Evolutionary conservation across 2,113 vertebrate species (phyloP).

Genomic region (Gila orcuttii): DNA sequence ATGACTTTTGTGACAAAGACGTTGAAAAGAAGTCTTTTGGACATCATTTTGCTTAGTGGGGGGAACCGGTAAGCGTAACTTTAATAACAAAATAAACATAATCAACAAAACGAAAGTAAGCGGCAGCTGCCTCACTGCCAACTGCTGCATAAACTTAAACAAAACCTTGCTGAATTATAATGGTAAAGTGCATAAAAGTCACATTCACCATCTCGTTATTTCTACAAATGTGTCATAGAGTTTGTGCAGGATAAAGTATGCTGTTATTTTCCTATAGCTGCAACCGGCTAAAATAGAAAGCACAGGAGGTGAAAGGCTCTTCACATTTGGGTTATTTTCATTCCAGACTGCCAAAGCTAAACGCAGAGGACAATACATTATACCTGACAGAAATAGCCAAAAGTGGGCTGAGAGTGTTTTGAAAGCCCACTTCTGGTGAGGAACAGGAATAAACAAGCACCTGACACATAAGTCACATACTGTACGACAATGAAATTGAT

Average conservation of each 20-base stretch:
- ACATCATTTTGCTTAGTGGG: no score
- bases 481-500: neutral
- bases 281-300: neutral
- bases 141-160: neutral
- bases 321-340: slow-evolving; percentile 41
- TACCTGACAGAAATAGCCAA: slow-evolving; percentile 38
- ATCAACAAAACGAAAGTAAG: no score
- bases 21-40: no score
- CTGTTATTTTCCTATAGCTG: slow-evolving; percentile 34
- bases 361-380: slow-evolving; percentile 25
- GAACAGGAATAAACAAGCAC: neutral
- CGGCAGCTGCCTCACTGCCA: no score
- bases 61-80: no score
- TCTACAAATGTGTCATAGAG: neutral
- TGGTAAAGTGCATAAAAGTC: neutral
- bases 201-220: neutral
- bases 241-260: slow-evolving; percentile 4
- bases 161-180: neutral
- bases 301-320: slow-evolving; percentile 21
- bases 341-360: slow-evolving; percentile 33
- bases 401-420: slow-evolving; percentile 14
- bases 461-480: slow-evolving; percentile 14
- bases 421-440: slow-evolving; percentile 24
- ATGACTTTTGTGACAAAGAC: no score
- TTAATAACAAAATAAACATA: no score